Percentiles rank a stretch among this genome's conserved stretches.
Evolutionary conservation across 2,113 vertebrate species (phyloP).

Genomic region (Colinus virginianus): DNA sequence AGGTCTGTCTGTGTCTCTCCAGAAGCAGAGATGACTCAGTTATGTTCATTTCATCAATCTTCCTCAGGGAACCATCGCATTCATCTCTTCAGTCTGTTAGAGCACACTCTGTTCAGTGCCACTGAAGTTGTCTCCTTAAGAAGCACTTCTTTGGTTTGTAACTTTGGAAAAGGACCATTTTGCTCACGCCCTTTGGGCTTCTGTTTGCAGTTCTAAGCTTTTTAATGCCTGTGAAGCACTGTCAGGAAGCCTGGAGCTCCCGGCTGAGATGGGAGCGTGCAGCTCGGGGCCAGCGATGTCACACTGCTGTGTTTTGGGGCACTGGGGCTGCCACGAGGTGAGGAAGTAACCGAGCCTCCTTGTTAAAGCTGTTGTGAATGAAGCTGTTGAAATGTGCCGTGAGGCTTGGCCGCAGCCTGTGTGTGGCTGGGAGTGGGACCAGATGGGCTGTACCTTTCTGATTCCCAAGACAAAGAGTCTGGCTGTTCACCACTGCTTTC

Average conservation of each 20-base stretch:
- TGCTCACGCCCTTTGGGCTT: accelerated
- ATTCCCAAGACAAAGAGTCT: neutral
- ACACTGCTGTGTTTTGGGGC: neutral
- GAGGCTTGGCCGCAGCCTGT: neutral
- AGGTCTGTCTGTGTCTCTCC: neutral
- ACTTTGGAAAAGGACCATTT: neutral
- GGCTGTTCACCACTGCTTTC: neutral
- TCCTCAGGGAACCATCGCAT: neutral
- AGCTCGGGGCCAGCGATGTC: neutral
- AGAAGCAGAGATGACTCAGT: neutral
- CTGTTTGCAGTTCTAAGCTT: neutral
- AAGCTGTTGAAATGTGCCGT: conserved; percentile 21
- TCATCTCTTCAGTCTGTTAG: neutral
- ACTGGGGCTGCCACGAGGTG: neutral
- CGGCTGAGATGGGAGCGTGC: neutral
- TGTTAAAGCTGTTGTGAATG: neutral
- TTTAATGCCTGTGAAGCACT: neutral
- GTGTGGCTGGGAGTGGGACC: neutral
- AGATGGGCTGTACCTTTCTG: neutral
- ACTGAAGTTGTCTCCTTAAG: neutral
- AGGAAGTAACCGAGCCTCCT: conserved; percentile 20
- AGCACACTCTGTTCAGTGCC: neutral
- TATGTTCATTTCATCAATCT: neutral
- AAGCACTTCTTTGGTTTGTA: neutral
- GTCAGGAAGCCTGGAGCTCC: neutral